A percentile compares a stretch with the other conserved stretches of the same genome.
These are phyloP conservation scores for Nibea coibor DNA, from an alignment of 2,113 vertebrate genomes.

Conservation along the genomic window DNA sequence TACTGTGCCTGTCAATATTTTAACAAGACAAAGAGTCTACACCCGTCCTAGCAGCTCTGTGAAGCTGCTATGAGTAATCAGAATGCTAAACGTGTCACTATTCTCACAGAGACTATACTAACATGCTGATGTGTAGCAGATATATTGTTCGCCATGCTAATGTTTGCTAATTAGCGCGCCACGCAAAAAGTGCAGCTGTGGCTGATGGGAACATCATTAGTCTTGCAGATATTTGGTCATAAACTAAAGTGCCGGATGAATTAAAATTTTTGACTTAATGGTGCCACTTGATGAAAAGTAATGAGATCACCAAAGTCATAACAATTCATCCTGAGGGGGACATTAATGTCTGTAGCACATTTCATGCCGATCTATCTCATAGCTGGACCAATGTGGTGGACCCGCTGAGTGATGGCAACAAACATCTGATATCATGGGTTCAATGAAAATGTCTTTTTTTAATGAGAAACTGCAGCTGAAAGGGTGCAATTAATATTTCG, in stretches of 20 bases:
- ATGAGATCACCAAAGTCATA: neutral
- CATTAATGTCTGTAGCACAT: neutral
- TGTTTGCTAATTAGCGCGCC: neutral
- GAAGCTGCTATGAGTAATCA: neutral
- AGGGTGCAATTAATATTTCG: neutral
- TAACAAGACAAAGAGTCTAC: neutral
- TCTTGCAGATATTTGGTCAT: neutral
- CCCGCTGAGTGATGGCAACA: neutral
- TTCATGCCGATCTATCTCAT: neutral
- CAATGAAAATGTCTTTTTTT: neutral
- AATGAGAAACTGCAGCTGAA: conserved; percentile 3
- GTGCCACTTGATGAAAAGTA: neutral
- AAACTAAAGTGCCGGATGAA: neutral
- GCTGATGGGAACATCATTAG: neutral
- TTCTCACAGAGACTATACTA: neutral
- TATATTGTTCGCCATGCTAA: neutral
- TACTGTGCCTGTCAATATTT: neutral
- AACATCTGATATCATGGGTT: conserved; percentile 12
- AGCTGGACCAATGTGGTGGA: neutral
- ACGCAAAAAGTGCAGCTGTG: neutral
- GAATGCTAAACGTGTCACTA: neutral
- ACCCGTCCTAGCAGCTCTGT: neutral
- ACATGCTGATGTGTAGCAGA: neutral
- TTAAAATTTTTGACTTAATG: neutral
- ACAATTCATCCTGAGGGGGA: too few relatives aligned